Conservation (phyloP, 2,888 invertebrate species). For the Cosmia pyralina region DNA sequence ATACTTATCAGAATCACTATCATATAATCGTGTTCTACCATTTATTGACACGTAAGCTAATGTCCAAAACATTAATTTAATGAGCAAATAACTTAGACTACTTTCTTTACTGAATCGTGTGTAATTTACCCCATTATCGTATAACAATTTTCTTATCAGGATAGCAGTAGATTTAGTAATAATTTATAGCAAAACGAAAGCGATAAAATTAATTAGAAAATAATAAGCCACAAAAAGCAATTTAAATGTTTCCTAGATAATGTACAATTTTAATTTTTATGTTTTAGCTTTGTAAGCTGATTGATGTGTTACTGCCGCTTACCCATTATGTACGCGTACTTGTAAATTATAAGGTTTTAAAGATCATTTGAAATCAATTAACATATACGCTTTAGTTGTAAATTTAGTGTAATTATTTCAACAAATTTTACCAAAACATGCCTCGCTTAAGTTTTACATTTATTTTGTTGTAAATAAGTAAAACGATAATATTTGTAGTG, state of each 20-base stretch:
- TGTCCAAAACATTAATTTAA: constrained; percentile 70
- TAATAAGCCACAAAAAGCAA: constrained; percentile 77
- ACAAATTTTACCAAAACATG: constrained; percentile 89
- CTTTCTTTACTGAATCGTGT: constrained; percentile 59
- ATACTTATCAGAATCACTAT: constrained; percentile 61
- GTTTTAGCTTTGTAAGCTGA: constrained; percentile 64
- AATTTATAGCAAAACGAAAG: constrained; percentile 70
- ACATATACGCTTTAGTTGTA: constrained; percentile 72
- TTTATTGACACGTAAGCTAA: constrained; percentile 67
- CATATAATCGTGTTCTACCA: constrained; percentile 60
- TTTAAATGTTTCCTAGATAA: constrained; percentile 79
- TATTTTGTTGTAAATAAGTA: constrained; percentile 82
- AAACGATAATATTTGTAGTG: constrained; percentile 80
- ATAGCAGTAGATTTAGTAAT: constrained; percentile 66
- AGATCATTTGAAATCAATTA: constrained; percentile 53
- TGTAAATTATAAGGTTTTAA: constrained; percentile 45
- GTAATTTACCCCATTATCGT: constrained; percentile 64
- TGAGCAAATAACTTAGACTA: constrained; percentile 63
- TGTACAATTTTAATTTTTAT: constrained; percentile 77
- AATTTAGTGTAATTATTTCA: constrained; percentile 82
- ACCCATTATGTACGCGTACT: constrained; percentile 35
- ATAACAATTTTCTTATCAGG: constrained; percentile 66
- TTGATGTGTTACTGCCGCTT: constrained; percentile 58
- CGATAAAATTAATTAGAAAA: constrained; percentile 65
- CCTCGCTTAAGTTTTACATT: constrained; percentile 88